Percentiles rank a stretch among this genome's conserved stretches.
phyloP scores from a whole-genome alignment of 2,888 invertebrate species.

The Leucoptera coffeella region DNA sequence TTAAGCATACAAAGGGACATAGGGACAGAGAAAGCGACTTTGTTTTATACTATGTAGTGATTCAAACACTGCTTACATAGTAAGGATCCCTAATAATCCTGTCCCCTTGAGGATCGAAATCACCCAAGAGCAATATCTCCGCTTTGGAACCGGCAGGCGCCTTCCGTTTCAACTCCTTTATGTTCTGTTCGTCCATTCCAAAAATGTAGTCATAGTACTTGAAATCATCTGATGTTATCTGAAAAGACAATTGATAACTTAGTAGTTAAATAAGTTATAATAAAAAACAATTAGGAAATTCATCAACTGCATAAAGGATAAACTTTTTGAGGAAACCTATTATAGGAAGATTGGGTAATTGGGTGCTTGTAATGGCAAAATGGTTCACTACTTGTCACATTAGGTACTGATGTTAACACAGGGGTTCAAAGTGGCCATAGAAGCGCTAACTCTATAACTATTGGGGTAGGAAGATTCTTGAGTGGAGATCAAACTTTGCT shows the following conservation, averaged over 20 bases:
- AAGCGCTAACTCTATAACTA: too few species aligned
- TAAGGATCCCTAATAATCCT: constrained; percentile 86
- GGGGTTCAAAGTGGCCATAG: too few species aligned
- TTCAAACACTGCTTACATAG: constrained; percentile 81
- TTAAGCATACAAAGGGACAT: too few species aligned
- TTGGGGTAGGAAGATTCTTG: too few species aligned
- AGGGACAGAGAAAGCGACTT: too few species aligned
- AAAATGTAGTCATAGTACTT: constrained; percentile 81
- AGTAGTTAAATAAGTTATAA: constrained; percentile 6
- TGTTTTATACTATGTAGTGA: too few species aligned
- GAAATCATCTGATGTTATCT: constrained; percentile 74
- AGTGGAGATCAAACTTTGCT: too few species aligned
- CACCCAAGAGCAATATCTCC: constrained; percentile 74
- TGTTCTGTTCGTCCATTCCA: constrained; percentile 92
- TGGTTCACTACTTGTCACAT: too few species aligned
- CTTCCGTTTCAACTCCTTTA: constrained; percentile 57
- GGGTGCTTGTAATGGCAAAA: too few species aligned
- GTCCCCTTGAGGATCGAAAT: constrained; percentile 76
- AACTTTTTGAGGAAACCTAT: neutral
- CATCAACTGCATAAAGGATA: neutral
- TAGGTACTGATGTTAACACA: too few species aligned
- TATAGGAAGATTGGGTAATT: too few species aligned
- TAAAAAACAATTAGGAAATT: neutral
- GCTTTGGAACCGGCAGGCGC: constrained; percentile 64
- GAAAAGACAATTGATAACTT: too few species aligned